These are phyloP conservation scores for Caenorhabditis doughertyi DNA, from an alignment of 2,888 invertebrate species.

Conservation along the genomic window DNA sequence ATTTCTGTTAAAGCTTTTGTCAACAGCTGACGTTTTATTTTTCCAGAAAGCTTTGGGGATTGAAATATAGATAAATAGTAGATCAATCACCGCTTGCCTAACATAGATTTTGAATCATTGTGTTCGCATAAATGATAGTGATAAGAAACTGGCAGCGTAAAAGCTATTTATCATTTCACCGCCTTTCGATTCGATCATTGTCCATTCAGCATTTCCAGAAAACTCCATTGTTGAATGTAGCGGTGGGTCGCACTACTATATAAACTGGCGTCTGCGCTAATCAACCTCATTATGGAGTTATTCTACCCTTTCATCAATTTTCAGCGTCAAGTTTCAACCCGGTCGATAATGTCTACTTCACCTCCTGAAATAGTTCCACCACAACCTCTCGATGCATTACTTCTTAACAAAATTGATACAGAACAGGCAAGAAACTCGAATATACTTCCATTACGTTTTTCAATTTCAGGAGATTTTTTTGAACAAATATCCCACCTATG, in stretches of 20 bases:
- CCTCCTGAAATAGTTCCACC: constrained; percentile 48
- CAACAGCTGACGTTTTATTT: constrained; percentile 35
- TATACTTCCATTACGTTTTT: background rate
- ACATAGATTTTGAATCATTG: constrained; percentile 51
- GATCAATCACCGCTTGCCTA: constrained; percentile 30
- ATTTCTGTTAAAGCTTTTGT: background rate
- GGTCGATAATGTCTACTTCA: constrained; percentile 38
- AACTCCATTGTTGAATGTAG: constrained; percentile 37
- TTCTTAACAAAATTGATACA: constrained; percentile 60
- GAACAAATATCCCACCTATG: constrained; percentile 83
- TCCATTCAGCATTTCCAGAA: constrained; percentile 49
- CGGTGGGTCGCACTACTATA: constrained; percentile 34
- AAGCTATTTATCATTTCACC: constrained; percentile 50
- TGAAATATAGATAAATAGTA: constrained; percentile 41
- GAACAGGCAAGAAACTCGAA: constrained; percentile 47
- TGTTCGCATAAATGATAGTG: constrained; percentile 63
- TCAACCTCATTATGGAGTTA: background rate
- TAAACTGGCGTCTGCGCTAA: background rate
- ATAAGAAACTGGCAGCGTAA: constrained; percentile 58
- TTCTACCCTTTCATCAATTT: constrained; percentile 21
- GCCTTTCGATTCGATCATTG: constrained; percentile 42
- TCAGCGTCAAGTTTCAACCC: constrained; percentile 1
- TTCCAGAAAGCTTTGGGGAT: constrained; percentile 48
- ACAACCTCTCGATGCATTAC: constrained; percentile 55
- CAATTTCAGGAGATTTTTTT: constrained; percentile 71